A percentile compares a stretch with the other conserved stretches of the same genome.
Evolutionary conservation across 2,888 invertebrate species (phyloP).

Genomic region (Oegoconia quadripuncta): DNA sequence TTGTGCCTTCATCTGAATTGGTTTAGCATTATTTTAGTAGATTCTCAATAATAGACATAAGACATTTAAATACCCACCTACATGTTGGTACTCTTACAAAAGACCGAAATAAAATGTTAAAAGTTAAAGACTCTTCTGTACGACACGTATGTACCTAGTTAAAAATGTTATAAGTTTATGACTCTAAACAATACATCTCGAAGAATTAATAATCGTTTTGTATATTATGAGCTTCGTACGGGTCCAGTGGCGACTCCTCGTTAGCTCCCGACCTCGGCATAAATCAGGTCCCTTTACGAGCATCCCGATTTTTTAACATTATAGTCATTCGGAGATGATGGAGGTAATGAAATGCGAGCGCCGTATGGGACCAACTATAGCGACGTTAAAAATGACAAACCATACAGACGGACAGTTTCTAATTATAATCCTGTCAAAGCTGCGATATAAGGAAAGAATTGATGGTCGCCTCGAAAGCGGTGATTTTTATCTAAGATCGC

Average conservation of each 20-base stretch:
- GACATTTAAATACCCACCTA: no score
- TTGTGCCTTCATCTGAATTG: no score
- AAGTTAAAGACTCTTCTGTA: no score
- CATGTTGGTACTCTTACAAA: no score
- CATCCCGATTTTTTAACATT: slow-evolving; percentile 70
- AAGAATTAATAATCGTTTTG: not conserved
- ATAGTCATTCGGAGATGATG: no score
- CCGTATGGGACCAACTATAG: slow-evolving; percentile 76
- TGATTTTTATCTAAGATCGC: slow-evolving; percentile 65
- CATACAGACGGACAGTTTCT: slow-evolving; percentile 74
- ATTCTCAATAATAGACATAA: no score
- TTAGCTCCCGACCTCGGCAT: slow-evolving; percentile 73
- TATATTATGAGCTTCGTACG: slow-evolving; percentile 11
- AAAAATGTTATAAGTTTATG: not conserved
- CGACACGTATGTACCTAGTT: not conserved
- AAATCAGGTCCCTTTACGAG: slow-evolving; percentile 76
- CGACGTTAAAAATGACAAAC: slow-evolving; percentile 77
- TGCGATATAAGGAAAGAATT: slow-evolving; percentile 71
- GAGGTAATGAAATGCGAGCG: slow-evolving; percentile 78
- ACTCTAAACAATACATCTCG: not conserved
- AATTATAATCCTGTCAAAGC: slow-evolving; percentile 79
- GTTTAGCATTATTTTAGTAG: no score
- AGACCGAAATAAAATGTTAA: no score
- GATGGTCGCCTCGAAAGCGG: slow-evolving; percentile 67
- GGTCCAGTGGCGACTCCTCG: slow-evolving; percentile 64